A percentile compares a stretch with the other conserved stretches of the same genome.
Conservation (phyloP, 2,797 vertebrate species). For the Meda fulgida region DNA sequence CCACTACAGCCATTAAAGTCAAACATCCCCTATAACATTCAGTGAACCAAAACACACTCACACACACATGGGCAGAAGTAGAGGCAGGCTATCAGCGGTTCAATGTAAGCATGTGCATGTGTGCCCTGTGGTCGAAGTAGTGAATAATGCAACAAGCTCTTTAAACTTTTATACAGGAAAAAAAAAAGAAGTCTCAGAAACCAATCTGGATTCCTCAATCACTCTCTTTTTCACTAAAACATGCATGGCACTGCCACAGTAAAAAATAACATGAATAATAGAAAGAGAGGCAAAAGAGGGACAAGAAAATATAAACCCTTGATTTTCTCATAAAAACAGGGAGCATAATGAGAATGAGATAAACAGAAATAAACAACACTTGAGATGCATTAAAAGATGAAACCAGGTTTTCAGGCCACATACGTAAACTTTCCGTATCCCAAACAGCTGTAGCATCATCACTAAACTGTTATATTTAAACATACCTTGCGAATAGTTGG, state of each 20-base stretch:
- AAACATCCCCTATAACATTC: constrained; percentile 37
- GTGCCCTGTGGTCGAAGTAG: constrained; percentile 40
- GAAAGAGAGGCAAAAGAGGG: not conserved
- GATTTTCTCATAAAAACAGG: not conserved
- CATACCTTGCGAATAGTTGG: not conserved
- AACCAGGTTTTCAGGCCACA: not conserved
- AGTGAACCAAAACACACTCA: constrained; percentile 31
- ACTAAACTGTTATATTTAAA: not conserved
- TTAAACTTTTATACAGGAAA: constrained; percentile 48
- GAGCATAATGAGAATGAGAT: not conserved
- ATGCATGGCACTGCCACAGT: not conserved
- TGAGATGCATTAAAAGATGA: not conserved
- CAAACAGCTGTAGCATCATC: not conserved
- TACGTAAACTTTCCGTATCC: not conserved
- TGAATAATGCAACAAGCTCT: constrained; percentile 53
- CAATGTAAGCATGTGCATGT: constrained; percentile 29
- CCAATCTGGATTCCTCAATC: constrained; percentile 39
- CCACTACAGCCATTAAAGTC: constrained; percentile 30
- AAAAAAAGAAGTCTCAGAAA: constrained; percentile 43
- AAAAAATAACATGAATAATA: constrained; percentile 1
- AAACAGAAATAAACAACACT: not conserved
- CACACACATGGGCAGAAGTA: constrained; percentile 23
- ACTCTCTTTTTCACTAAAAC: not conserved
- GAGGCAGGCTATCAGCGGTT: constrained; percentile 9
- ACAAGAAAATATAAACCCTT: not conserved